Evolutionary conservation across 2,113 vertebrate genomes (phyloP).

Genomic region (Ammodytes marinus): DNA sequence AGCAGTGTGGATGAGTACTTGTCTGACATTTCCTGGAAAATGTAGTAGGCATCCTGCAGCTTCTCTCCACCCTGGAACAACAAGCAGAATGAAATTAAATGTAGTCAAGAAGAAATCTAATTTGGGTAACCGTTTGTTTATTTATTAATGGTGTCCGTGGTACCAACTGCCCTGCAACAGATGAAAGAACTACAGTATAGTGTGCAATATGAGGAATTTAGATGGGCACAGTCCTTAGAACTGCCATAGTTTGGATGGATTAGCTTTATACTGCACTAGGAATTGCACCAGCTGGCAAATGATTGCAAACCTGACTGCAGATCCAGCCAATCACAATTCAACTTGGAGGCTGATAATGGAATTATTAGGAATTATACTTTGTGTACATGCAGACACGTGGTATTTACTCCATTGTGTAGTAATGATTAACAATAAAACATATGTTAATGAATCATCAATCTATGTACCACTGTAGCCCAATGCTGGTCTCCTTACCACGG

Average conservation of each 20-base stretch:
- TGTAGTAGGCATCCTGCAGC: slow-evolving; percentile 97
- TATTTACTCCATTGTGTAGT: neutral
- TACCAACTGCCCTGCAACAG: neutral
- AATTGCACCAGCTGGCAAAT: neutral
- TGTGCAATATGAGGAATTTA: neutral
- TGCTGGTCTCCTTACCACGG: slow-evolving; percentile 83
- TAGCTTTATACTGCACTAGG: neutral
- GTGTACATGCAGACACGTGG: neutral
- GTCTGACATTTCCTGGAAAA: slow-evolving; percentile 98
- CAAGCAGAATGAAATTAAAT: slow-evolving; percentile 23
- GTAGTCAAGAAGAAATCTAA: neutral
- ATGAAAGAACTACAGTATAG: neutral
- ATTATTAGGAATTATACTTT: neutral
- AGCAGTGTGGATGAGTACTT: slow-evolving; percentile 93
- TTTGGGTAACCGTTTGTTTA: neutral
- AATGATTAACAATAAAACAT: neutral
- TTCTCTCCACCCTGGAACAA: slow-evolving; percentile 92
- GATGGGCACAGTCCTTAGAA: neutral
- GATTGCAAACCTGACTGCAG: slow-evolving; percentile 7
- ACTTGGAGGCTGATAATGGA: neutral
- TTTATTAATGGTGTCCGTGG: neutral
- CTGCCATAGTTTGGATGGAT: neutral
- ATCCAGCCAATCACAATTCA: slow-evolving; percentile 9
- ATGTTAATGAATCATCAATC: neutral
- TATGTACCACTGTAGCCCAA: neutral